Base-by-base conservation (phyloP, 2,113 vertebrate genomes). In the Odontophorus gujanensis region DNA sequence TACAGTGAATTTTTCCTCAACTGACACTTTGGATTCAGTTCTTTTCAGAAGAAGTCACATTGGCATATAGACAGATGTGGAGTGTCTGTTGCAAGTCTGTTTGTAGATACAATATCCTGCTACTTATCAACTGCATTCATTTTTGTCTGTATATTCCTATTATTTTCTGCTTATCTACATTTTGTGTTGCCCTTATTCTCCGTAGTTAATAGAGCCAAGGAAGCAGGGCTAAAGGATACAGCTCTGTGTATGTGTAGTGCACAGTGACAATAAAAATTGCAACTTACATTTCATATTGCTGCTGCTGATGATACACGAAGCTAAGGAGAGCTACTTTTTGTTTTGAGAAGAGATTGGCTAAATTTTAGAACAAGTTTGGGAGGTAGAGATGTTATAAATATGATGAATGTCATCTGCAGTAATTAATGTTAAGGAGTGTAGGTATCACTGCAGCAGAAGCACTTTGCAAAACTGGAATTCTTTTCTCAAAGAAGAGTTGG, bases 31-130 rank as follows among this genome's bases (percentile, higher is more conserved):
- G 1, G 4, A 89, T 80, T 79, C 34, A 26, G 25, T n/a, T 9
- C 22, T 47, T 96, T 78, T 65, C 24, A 42, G 18, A 38, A 68
- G 84, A 40, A 72, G 81, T 43, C 0, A 1, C 12, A 22, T 58
- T 55, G 10, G 16, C 43, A 40, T 40, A n/a, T 1, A 53, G 24
- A 16, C 4, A 22, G 11, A 4, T 20, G 8, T 3, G 0, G 17
- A 91, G 16, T 36, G 62, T 38, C 5, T 50, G 2, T 66, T 59
- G n/a, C 25, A 51, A 10, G 1, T 21, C 11, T 76, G 7, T 62
- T 65, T 13, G 43, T 40, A 66, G n/a, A 25, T 36, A 12, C 3
- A 30, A 17, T 42, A 40, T 67, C 3, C 22, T 74, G 1, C 12
- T 48, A 42, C 4, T 53, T 51, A 86, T 10, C 4, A 13, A 38